phyloP scores from a whole-genome alignment of 35 echinoderm and acorn worm genomes.

The Ophioderma brevispina region DNA sequence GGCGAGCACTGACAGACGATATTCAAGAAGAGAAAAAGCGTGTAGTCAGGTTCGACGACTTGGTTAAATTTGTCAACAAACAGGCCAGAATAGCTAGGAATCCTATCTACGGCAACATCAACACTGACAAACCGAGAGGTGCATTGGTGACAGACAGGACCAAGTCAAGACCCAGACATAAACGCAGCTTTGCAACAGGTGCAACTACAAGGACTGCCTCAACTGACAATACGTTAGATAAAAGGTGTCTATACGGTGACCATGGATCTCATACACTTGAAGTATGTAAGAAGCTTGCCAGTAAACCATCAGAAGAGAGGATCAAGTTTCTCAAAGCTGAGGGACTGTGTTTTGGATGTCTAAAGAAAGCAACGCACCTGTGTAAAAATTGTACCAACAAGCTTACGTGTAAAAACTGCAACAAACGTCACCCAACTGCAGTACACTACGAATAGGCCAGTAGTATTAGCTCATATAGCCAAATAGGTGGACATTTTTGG shows the following conservation, averaged over 20 bases:
- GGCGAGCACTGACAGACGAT: background rate
- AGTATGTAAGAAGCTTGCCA: background rate
- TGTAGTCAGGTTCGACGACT: background rate
- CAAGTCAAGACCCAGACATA: background rate
- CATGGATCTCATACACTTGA: background rate
- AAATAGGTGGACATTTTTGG: too few species aligned
- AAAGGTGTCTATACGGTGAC: background rate
- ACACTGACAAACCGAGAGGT: background rate
- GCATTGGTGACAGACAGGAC: background rate
- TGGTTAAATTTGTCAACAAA: background rate
- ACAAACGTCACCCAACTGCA: too few species aligned
- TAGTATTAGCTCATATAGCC: too few species aligned
- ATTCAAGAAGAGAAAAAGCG: background rate
- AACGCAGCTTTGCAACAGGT: too few species aligned
- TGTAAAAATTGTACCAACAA: background rate
- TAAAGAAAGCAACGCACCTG: background rate
- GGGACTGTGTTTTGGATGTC: background rate
- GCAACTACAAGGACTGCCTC: too few species aligned
- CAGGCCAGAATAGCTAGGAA: background rate
- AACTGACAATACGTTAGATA: too few species aligned
- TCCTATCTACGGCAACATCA: conserved; percentile 2
- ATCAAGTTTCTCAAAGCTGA: background rate
- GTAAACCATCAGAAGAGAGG: background rate
- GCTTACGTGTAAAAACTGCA: conserved; percentile 15
- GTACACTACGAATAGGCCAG: too few species aligned